Base-by-base conservation (phyloP, 2,113 vertebrate genomes). In the Melanerpes aurifrons region DNA sequence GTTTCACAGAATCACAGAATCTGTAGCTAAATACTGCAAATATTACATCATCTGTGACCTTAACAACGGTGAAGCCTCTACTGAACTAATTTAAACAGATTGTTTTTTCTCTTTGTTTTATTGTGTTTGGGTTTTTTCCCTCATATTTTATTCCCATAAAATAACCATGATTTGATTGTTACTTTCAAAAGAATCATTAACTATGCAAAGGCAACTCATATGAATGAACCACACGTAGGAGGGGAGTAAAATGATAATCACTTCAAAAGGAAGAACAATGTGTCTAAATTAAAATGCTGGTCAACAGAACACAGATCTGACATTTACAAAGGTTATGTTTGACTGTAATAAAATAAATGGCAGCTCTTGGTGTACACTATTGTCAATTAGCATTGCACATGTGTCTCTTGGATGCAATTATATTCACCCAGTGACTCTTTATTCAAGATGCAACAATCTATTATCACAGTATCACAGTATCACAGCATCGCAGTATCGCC, bases 281-380 rank as follows among this genome's bases (percentile, higher is more conserved):
- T 71, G 63, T 93, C 90, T 94, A 84, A 92, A 96, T 96, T 95
- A 95, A 94, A 93, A 95, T 91, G 87, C 93, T 94, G 95, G 96
- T 95, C 96, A 97, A 95, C 73, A 95, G 76, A 95, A 95, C 63
- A 89, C 79, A 88, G 86, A 91, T 71, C 53, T 96, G 96, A 96
- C 96, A 96, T 97, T 97, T 96, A 70, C 67, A 96, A 97, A 97
- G 95, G 96, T 97, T 96, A 96, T 94, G 80, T 97, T 96, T 97
- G 94, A 94, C 94, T 96, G 82, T 85, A 96, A 96, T 93, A 96
- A 97, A 96, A 96, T 94, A 95, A 95, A 97, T 93, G 92, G 71
- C 92, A 95, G 73, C 61, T 94, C 77, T 94, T 80, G 96, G 93
- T 97, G 80, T 96, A 93, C 91, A 94, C 77, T 85, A 87, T 92